Evolutionary conservation across 92 coral and sea anemone genomes (phyloP).

Genomic region (Porites evermanni): DNA sequence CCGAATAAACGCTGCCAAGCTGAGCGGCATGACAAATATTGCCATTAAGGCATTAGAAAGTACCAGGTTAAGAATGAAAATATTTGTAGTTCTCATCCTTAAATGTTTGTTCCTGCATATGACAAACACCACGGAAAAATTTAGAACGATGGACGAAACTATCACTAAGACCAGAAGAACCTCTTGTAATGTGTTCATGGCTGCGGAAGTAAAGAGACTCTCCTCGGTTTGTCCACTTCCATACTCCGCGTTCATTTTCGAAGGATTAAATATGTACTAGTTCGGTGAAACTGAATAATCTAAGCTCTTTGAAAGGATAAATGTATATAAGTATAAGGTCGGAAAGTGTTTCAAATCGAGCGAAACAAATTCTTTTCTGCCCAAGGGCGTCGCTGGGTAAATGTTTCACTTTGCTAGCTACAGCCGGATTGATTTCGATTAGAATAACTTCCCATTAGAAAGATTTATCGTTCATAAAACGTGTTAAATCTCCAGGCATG

Average conservation of each 20-base stretch:
- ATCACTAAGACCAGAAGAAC: conserved; percentile 54
- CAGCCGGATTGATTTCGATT: conserved; percentile 16
- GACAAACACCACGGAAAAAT: conserved; percentile 73
- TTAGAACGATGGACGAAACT: conserved; percentile 67
- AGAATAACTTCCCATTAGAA: conserved; percentile 26
- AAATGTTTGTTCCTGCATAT: conserved; percentile 75
- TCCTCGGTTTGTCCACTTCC: neutral
- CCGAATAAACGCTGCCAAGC: conserved; percentile 62
- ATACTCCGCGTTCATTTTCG: neutral
- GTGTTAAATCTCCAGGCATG: conserved; percentile 24
- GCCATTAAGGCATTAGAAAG: conserved; percentile 85
- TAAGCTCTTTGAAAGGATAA: neutral
- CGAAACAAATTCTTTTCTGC: neutral
- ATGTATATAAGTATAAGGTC: too few species aligned
- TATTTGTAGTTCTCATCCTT: conserved; percentile 76
- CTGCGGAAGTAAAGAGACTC: neutral
- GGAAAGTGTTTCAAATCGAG: neutral
- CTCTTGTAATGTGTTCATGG: conserved; percentile 12
- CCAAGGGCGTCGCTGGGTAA: neutral
- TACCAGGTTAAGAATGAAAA: conserved; percentile 86
- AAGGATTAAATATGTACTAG: neutral
- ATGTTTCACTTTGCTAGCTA: neutral
- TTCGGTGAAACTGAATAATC: neutral
- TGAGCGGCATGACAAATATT: conserved; percentile 79
- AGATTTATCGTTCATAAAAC: neutral